Percentiles rank a stretch among this genome's conserved stretches.
These are phyloP conservation scores for Athetis lepigone DNA, from an alignment of 2,888 invertebrate genomes.

Conservation along the genomic window DNA sequence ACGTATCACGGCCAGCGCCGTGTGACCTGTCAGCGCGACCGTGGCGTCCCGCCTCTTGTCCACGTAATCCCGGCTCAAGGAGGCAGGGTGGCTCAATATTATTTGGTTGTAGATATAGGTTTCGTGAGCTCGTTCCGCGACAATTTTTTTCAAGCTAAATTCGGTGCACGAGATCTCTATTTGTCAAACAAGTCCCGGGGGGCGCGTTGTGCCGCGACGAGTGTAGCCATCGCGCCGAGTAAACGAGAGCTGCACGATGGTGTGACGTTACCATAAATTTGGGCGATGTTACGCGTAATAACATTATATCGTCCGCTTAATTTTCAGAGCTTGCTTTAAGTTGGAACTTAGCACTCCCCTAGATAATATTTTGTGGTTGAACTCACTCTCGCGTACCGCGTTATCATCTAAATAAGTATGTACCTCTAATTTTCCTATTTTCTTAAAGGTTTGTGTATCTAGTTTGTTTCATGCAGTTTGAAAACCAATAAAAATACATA, in stretches of 20 bases:
- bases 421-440: neutral
- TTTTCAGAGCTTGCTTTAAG: slow-evolving; percentile 28
- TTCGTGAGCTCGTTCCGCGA: slow-evolving; percentile 80
- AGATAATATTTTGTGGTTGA: slow-evolving; percentile 8
- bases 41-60: slow-evolving; percentile 46
- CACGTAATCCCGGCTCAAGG: slow-evolving; percentile 37
- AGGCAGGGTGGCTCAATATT: slow-evolving; percentile 65
- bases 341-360: slow-evolving; percentile 16
- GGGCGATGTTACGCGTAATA: slow-evolving; percentile 40
- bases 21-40: slow-evolving; percentile 69
- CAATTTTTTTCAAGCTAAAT: slow-evolving; percentile 85
- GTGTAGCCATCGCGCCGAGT: slow-evolving; percentile 63
- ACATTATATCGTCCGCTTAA: slow-evolving; percentile 41
- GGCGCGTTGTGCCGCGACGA: slow-evolving; percentile 64
- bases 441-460: neutral
- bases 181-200: slow-evolving; percentile 83
- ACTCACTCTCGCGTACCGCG: neutral
- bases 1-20: slow-evolving; percentile 74
- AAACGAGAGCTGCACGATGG: slow-evolving; percentile 54
- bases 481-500: neutral
- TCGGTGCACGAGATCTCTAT: slow-evolving; percentile 85
- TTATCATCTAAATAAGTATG: neutral
- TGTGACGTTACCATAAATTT: slow-evolving; percentile 49
- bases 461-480: neutral
- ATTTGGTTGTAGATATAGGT: slow-evolving; percentile 75